phyloP scores from a whole-genome alignment of 2,888 invertebrate genomes.

The Neria commutata region DNA sequence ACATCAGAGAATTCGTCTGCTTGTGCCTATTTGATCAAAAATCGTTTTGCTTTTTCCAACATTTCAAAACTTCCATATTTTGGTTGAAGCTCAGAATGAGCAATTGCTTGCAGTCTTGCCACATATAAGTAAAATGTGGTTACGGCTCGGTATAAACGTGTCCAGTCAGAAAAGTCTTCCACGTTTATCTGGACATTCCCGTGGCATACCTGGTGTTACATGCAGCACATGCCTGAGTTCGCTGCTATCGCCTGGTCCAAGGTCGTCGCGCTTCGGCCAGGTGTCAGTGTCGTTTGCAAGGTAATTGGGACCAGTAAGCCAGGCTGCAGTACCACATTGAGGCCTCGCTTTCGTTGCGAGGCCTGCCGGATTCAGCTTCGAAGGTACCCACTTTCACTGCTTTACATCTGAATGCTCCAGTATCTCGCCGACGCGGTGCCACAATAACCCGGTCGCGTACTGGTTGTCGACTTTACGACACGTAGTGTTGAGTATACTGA shows the following conservation, averaged over 20 bases:
- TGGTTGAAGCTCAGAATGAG: background rate
- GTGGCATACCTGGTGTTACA: background rate
- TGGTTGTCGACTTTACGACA: background rate
- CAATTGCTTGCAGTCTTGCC: slow-evolving; percentile 13
- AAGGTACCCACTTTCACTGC: slow-evolving; percentile 27
- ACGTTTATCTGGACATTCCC: background rate
- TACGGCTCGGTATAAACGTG: slow-evolving; percentile 20
- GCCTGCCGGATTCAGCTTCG: slow-evolving; percentile 29
- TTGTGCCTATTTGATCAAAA: slow-evolving; percentile 19
- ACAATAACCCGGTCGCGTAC: background rate
- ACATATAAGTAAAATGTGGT: slow-evolving; percentile 18
- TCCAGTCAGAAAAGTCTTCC: slow-evolving; percentile 21
- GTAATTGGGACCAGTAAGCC: slow-evolving; percentile 24
- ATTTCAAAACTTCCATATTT: slow-evolving; percentile 10
- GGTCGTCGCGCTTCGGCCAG: slow-evolving; percentile 12
- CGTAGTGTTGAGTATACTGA: background rate
- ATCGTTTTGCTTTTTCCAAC: slow-evolving; percentile 13
- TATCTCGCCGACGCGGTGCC: slow-evolving; percentile 21
- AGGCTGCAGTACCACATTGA: background rate
- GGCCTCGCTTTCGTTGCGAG: slow-evolving; percentile 22
- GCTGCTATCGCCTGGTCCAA: background rate
- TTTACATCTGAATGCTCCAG: slow-evolving; percentile 22
- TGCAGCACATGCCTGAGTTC: slow-evolving; percentile 1
- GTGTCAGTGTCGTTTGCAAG: background rate
- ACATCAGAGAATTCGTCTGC: slow-evolving; percentile 22